Percentiles rank a stretch among this genome's conserved stretches.
These are phyloP conservation scores for Rhodinocichla rosea DNA, from an alignment of 2,113 vertebrate species.

Conservation along the genomic window DNA sequence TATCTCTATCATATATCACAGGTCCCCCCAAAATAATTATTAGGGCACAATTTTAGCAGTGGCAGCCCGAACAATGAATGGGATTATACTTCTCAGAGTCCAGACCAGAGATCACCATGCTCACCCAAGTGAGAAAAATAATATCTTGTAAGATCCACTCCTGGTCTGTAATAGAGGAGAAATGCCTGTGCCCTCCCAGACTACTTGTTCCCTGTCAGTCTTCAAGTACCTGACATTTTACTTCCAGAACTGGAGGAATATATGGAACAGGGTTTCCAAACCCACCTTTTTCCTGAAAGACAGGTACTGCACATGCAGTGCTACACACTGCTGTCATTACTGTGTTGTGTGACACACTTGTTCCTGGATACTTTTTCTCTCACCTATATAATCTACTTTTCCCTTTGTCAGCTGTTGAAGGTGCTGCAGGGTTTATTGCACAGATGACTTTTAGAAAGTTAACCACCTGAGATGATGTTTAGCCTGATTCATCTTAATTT, in stretches of 20 bases:
- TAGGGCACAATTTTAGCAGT: neutral
- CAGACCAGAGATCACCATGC: neutral
- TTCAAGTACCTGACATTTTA: neutral
- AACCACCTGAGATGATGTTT: neutral
- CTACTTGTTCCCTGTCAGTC: neutral
- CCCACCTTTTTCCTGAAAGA: neutral
- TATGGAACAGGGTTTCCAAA: neutral
- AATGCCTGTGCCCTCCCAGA: neutral
- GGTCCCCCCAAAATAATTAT: neutral
- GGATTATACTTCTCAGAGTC: neutral
- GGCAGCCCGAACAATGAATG: neutral
- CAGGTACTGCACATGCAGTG: neutral
- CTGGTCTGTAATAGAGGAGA: neutral
- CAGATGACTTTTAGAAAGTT: neutral
- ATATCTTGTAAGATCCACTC: neutral
- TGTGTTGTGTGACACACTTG: neutral
- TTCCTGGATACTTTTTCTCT: neutral
- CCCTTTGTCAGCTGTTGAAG: neutral
- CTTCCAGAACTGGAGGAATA: neutral
- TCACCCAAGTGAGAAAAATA: neutral
- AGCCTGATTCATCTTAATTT: neutral
- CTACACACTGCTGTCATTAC: neutral
- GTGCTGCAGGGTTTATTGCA: neutral
- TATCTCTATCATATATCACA: too few relatives aligned
- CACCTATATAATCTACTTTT: neutral